phyloP scores from a whole-genome alignment of 2,888 invertebrate species.

The Brachyptera putata region DNA sequence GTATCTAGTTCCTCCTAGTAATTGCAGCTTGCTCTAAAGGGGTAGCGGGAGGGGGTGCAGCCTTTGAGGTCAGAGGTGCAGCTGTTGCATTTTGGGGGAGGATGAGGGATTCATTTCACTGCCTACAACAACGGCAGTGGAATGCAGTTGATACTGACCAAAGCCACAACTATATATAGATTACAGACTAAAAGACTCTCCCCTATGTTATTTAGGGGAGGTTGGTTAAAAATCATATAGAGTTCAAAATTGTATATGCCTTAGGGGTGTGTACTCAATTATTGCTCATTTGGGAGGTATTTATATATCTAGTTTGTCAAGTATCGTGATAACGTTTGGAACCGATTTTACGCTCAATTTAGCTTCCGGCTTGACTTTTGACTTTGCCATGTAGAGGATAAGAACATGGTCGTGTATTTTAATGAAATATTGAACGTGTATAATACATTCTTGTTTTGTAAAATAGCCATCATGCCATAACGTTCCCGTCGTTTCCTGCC shows the following conservation, averaged over 20 bases:
- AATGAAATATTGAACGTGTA: too few relatives aligned
- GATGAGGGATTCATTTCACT: background rate
- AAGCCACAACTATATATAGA: too few relatives aligned
- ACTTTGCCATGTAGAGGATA: too few relatives aligned
- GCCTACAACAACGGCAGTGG: background rate
- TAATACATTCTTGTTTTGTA: too few relatives aligned
- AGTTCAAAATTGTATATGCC: conserved; percentile 4
- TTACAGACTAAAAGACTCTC: background rate
- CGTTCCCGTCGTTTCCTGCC: too few relatives aligned
- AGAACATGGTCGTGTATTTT: too few relatives aligned
- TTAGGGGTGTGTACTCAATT: conserved; percentile 1
- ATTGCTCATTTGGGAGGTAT: conserved; percentile 3
- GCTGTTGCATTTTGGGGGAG: background rate
- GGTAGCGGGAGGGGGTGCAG: too few relatives aligned
- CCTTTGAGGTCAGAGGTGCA: background rate
- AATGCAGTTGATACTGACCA: background rate
- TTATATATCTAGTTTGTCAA: background rate
- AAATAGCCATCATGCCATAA: too few relatives aligned
- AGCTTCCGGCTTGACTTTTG: conserved; percentile 5
- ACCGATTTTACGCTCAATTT: background rate
- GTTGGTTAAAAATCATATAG: background rate
- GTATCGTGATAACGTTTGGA: background rate
- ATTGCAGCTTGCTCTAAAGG: too few relatives aligned
- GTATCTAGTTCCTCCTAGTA: too few relatives aligned
- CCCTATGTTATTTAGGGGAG: background rate